These are phyloP conservation scores for Trichogramma pretiosum DNA, from an alignment of 1,140 invertebrate genomes.

Conservation along the genomic window DNA sequence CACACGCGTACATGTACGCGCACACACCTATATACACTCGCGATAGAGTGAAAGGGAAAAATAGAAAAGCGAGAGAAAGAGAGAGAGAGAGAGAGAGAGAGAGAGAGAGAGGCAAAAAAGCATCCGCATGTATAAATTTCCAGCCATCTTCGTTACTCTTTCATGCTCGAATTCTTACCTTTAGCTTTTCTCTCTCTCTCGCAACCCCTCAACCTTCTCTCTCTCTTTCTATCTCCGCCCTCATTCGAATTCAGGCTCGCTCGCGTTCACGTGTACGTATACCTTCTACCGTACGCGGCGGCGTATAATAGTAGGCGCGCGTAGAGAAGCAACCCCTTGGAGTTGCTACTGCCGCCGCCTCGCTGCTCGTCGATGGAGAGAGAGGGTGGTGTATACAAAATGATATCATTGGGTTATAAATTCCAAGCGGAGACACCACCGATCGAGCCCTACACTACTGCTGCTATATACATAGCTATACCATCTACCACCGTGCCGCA, in stretches of 20 bases:
- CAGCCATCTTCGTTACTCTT: not conserved
- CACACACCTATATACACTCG: not conserved
- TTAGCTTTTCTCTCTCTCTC: not conserved
- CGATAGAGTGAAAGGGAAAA: no score
- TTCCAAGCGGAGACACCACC: constrained; percentile 39
- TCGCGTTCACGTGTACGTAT: no score
- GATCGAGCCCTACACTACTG: no score
- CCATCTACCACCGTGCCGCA: no score
- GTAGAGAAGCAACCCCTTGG: no score
- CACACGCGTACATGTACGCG: not conserved
- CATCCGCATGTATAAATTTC: not conserved
- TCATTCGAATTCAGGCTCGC: not conserved
- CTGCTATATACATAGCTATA: no score
- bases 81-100: not conserved
- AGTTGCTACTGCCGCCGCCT: no score
- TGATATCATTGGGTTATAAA: constrained; percentile 46
- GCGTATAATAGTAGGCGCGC: no score
- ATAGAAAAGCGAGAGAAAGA: not conserved
- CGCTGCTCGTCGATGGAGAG: not conserved
- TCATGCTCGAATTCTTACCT: not conserved
- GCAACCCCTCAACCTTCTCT: constrained; percentile 36
- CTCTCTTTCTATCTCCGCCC: constrained; percentile 14
- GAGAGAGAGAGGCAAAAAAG: not conserved
- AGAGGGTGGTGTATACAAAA: constrained; percentile 31
- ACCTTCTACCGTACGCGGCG: no score